Base-by-base conservation (phyloP, 2,888 invertebrate species). In the Andrena chrysosceles region DNA sequence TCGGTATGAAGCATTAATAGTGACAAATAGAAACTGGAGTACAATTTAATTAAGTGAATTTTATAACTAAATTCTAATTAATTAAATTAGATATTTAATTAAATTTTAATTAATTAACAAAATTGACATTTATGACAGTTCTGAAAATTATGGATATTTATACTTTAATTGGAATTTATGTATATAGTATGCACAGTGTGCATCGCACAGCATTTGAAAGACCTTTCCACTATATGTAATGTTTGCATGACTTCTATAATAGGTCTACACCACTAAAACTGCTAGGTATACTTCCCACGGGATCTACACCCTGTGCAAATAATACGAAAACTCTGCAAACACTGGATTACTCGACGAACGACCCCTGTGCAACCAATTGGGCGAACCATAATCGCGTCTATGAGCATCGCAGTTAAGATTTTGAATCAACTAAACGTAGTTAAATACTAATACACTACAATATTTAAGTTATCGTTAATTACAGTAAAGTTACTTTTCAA, bases 291-390 rank as follows among this genome's bases (percentile, higher is more conserved):
- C 69, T 20, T 56, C 8, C 0, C 26, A 16, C 29, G 16, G 20
- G 49, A 2, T 35, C 20, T 33, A 13, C 23, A 8, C 35, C n/a
- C 35, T n/a, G 10, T 26, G 13, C 26, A 13, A 54, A 56, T 56
- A 35, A 5, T 8, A 6, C 31, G 16, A 7, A 56, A 69, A 56
- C 69, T 69, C 35, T 23, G 56, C 56, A 69, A 69, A 69, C 35
- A 69, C 3, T 56, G 23, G 7, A 35, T 20, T 35, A 35, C 35
- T 35, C 26, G 2, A 10, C 10, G 26, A 7, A 4, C 33, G 4
- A 69, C 35, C 69, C 69, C 26, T 35, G 8, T 16, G 56, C 23
- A 42, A 56, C 35, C 7, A 13, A 8, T 20, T 2, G 35, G n/a
- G 2, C n/a, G 56, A 2, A 5, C n/a, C 48, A 23, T 26, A 35